Evolutionary conservation across 2,797 vertebrate species (phyloP).

Genomic region (Tokudaia muenninki): DNA sequence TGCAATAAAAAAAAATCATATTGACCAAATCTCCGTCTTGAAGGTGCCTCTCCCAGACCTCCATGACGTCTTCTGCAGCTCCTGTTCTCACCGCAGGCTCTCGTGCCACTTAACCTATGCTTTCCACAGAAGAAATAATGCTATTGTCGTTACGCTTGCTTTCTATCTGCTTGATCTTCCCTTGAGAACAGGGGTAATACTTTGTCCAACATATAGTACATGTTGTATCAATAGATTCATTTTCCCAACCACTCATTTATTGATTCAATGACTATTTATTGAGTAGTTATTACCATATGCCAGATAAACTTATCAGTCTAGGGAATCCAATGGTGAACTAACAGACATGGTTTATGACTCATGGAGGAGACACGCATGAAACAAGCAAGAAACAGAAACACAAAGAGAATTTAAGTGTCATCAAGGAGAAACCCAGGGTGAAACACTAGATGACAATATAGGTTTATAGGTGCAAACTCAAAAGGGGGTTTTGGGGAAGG

Average conservation of each 20-base stretch:
- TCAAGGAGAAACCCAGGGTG: not conserved
- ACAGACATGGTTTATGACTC: not conserved
- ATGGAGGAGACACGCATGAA: not conserved
- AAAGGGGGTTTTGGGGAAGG: not conserved
- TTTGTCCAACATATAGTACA: not conserved
- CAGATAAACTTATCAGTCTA: not conserved
- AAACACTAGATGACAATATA: not conserved
- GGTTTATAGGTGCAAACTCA: not conserved
- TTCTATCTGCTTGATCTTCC: not conserved
- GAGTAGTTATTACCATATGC: not conserved
- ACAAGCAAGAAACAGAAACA: not conserved
- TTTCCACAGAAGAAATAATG: constrained; percentile 24
- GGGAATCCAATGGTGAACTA: not conserved
- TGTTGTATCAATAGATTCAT: not conserved
- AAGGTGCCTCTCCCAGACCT: not conserved
- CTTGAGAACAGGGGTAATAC: constrained; percentile 20
- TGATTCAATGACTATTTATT: constrained; percentile 16
- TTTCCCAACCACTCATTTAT: constrained; percentile 15
- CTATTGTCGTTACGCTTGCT: not conserved
- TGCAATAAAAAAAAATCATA: not conserved
- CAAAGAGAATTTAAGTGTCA: not conserved
- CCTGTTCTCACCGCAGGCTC: not conserved
- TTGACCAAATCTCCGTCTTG: not conserved
- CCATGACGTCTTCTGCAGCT: not conserved
- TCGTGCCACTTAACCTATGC: not conserved